Percentiles rank a stretch among this genome's conserved stretches.
Evolutionary conservation across 2,113 vertebrate species (phyloP).

Genomic region (Planiliza haematocheilus): DNA sequence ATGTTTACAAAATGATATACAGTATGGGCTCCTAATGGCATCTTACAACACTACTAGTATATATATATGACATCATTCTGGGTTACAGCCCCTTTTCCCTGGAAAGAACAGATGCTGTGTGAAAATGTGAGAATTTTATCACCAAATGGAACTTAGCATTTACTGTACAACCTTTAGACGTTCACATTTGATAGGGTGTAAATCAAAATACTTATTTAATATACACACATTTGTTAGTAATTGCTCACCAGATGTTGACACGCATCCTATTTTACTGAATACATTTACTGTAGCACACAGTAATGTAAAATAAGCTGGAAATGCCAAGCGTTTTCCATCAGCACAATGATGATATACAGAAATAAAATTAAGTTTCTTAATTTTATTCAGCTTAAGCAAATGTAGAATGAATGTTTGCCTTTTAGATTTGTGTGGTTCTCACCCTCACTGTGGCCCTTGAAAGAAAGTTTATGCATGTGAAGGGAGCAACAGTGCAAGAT

Average conservation of each 20-base stretch:
- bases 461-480: constrained; percentile 7
- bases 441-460: neutral
- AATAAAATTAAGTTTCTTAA: constrained; percentile 15
- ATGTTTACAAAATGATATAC: constrained; percentile 37
- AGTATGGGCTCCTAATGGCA: constrained; percentile 45
- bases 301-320: neutral
- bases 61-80: constrained; percentile 31
- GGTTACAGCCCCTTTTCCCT: constrained; percentile 7
- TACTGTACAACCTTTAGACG: neutral
- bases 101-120: constrained; percentile 23
- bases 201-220: neutral
- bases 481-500: too few relatives aligned
- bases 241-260: constrained; percentile 14
- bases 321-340: constrained; percentile 7
- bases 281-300: neutral
- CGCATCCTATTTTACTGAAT: neutral
- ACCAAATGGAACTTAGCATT: neutral
- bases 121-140: constrained; percentile 3
- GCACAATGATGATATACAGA: neutral
- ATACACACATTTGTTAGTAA: neutral
- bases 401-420: neutral
- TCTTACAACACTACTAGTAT: constrained; percentile 30
- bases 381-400: too few relatives aligned
- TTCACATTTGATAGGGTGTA: constrained; percentile 20
- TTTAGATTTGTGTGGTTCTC: neutral